Conservation (phyloP, 1,140 invertebrate species). For the Cotesia typhae region DNA sequence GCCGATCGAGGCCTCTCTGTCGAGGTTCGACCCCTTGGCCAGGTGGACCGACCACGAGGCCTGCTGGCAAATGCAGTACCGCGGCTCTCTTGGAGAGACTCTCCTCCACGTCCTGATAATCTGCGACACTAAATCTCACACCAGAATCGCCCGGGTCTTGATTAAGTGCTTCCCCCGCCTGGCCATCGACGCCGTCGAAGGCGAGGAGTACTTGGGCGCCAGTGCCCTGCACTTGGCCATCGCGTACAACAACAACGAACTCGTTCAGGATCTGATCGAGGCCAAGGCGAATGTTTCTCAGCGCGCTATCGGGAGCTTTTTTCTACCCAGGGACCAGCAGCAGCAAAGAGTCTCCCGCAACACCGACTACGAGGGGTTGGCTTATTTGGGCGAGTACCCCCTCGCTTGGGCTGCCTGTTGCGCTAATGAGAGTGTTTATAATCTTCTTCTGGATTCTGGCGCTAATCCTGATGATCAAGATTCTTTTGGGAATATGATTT, state of each 20-base stretch:
- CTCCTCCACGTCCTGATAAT: slow-evolving; percentile 94
- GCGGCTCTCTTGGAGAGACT: slow-evolving; percentile 94
- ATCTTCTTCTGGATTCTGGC: slow-evolving; percentile 88
- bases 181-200: slow-evolving; percentile 94
- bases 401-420: slow-evolving; percentile 96
- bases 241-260: slow-evolving; percentile 93
- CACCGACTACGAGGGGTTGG: slow-evolving; percentile 94
- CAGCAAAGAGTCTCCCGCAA: slow-evolving; percentile 73
- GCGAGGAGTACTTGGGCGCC: slow-evolving; percentile 95
- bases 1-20: slow-evolving; percentile 82
- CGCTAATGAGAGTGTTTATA: slow-evolving; percentile 97
- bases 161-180: slow-evolving; percentile 91
- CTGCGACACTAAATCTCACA: slow-evolving; percentile 89
- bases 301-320: slow-evolving; percentile 92
- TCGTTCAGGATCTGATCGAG: slow-evolving; percentile 92
- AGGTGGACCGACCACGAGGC: slow-evolving; percentile 91
- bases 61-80: slow-evolving; percentile 97
- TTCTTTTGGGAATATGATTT: slow-evolving; percentile 92
- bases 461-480: slow-evolving; percentile 94
- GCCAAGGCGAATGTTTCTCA: slow-evolving; percentile 91
- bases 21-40: slow-evolving; percentile 81
- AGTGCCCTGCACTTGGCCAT: slow-evolving; percentile 95
- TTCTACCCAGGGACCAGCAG: slow-evolving; percentile 92
- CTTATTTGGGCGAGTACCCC: slow-evolving; percentile 95
- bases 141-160: slow-evolving; percentile 85